These are phyloP conservation scores for Papilio helenus DNA, from an alignment of 1,140 invertebrate genomes.

Conservation along the genomic window DNA sequence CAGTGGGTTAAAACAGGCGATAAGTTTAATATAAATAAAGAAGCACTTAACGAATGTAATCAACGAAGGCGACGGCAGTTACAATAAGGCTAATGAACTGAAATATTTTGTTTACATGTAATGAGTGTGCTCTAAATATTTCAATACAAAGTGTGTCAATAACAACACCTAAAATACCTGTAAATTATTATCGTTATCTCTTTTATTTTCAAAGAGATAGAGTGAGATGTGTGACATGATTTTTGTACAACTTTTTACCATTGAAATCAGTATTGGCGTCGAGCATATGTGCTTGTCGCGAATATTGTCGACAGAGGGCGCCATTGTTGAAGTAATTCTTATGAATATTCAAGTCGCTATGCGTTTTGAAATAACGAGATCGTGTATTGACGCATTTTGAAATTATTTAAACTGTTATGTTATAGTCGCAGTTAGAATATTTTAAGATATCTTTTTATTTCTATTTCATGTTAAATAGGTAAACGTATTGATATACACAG, in stretches of 20 bases:
- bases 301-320: not conserved
- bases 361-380: constrained; percentile 24
- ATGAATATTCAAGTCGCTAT: constrained; percentile 35
- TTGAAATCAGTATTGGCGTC: not conserved
- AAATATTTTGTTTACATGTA: not conserved
- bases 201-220: too few relatives aligned
- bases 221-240: not conserved
- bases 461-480: too few relatives aligned
- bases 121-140: not conserved
- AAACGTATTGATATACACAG: too few relatives aligned
- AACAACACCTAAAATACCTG: too few relatives aligned
- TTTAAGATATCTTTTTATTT: too few relatives aligned
- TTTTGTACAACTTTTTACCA: not conserved
- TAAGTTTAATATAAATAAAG: too few relatives aligned
- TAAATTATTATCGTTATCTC: too few relatives aligned
- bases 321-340: constrained; percentile 18
- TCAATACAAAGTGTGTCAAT: not conserved
- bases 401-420: not conserved
- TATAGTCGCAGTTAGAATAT: too few relatives aligned
- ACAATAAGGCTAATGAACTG: not conserved
- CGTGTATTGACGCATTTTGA: not conserved
- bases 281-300: not conserved
- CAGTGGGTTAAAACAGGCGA: too few relatives aligned
- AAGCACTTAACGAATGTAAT: too few relatives aligned
- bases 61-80: not conserved